Percentiles rank a stretch among this genome's conserved stretches.
phyloP scores from a whole-genome alignment of 2,888 invertebrate genomes.

The Stenchaetothrips biformis region DNA sequence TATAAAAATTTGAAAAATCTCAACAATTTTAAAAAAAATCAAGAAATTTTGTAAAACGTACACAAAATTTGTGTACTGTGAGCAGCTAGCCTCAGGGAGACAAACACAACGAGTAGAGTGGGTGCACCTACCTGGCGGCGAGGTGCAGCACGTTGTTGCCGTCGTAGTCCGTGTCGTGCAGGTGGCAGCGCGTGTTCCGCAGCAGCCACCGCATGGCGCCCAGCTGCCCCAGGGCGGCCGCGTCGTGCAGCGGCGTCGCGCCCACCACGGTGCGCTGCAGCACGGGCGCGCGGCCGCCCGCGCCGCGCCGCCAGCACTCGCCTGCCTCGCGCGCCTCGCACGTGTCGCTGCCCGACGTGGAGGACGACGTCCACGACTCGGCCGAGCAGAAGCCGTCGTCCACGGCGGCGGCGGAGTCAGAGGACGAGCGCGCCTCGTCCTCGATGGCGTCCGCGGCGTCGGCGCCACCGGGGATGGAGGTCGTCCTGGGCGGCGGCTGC shows the following conservation, averaged over 20 bases:
- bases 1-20: no score
- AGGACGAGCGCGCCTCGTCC: background rate
- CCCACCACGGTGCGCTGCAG: slow-evolving; percentile 35
- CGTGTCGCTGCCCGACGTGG: background rate
- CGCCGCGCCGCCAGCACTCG: background rate
- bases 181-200: slow-evolving; percentile 34
- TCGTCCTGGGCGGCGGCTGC: background rate
- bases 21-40: no score
- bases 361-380: slow-evolving; percentile 11
- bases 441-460: background rate
- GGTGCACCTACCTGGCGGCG: slow-evolving; percentile 36
- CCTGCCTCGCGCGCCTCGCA: no score
- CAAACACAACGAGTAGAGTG: background rate
- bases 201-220: slow-evolving; percentile 36
- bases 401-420: background rate
- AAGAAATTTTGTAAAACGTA: no score
- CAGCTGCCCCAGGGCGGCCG: slow-evolving; percentile 36
- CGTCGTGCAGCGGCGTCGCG: slow-evolving; percentile 38
- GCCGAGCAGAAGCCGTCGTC: slow-evolving; percentile 28
- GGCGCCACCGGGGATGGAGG: background rate
- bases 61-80: no score
- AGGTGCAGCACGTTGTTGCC: slow-evolving; percentile 38
- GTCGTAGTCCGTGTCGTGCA: slow-evolving; percentile 35
- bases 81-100: no score
- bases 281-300: slow-evolving; percentile 6